Evolutionary conservation across 2,888 invertebrate species (phyloP).

Genomic region (Protula sp.): DNA sequence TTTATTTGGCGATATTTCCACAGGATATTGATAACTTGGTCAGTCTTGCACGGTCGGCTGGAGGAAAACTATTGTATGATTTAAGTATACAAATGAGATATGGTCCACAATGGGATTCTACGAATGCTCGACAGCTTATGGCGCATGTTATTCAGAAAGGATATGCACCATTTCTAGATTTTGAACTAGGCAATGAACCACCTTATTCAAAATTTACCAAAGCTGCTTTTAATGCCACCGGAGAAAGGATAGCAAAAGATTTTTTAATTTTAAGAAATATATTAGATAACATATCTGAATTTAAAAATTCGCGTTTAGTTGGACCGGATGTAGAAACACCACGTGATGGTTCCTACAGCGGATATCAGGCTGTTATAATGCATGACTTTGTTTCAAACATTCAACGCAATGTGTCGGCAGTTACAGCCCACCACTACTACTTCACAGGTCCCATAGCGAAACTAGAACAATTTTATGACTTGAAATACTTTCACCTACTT

Average conservation of each 20-base stretch:
- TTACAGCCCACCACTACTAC: background rate
- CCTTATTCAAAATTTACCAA: too few relatives aligned
- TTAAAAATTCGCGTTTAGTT: background rate
- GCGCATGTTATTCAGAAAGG: background rate
- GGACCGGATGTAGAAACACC: background rate
- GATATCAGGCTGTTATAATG: too few relatives aligned
- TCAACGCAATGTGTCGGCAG: background rate
- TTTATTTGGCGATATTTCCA: too few relatives aligned
- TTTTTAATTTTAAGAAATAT: background rate
- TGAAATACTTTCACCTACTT: background rate
- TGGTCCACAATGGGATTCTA: background rate
- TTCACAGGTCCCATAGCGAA: background rate
- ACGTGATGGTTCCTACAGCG: too few relatives aligned
- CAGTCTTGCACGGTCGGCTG: background rate
- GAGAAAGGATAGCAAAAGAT: background rate
- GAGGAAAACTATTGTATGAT: background rate
- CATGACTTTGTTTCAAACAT: background rate
- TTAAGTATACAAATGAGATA: background rate
- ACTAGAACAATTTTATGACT: background rate
- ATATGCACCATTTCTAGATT: background rate
- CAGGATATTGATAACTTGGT: background rate
- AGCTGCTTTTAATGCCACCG: background rate
- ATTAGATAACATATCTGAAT: background rate
- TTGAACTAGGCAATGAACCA: background rate
- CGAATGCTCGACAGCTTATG: background rate